Evolutionary conservation across 2,113 vertebrate species (phyloP), one percentile per base, ranked within the genome.

Genomic region (Megaleporinus macrocephalus): DNA sequence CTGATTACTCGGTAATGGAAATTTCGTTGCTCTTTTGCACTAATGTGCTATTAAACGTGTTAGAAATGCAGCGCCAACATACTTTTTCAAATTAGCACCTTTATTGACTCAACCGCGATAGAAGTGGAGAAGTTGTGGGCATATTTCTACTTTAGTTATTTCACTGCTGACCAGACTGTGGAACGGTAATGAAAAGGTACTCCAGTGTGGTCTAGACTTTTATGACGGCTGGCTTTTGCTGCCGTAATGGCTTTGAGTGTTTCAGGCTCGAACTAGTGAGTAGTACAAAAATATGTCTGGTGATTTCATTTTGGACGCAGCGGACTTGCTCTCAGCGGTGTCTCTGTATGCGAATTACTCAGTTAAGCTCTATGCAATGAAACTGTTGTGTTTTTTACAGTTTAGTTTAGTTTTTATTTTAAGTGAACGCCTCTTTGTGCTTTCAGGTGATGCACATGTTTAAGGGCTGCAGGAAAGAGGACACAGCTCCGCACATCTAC

Each of bases 391-490:
- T n/a, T n/a, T n/a, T n/a, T n/a, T n/a, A n/a, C n/a, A n/a, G n/a
- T n/a, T n/a, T n/a, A n/a, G n/a, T n/a, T n/a, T n/a, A n/a, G n/a
- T n/a, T n/a, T n/a, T n/a, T n/a, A n/a, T 59, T 24, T 59, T n/a
- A n/a, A 24, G 6, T 59, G 55, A 59, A 59, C 6, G 22, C 4
- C n/a, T 20, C 5, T 33, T 29, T 68, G 61, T 49, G 0, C 0
- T 4, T 47, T 24, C 88, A 99, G 97, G 98, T 99, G 86, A 99
- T 99, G 96, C 97, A 98, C 92, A 99, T 99, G 98, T 99, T 99
- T 91, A 99, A 99, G 88, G 97, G 97, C 27, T 98, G 96, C 80
- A 94, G 97, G 49, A 91, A 96, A 10, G 97, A 99, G 79, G 97
- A 98, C 91, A 91, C 91, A 0, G 96, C 97, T 6, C 97, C 98